These are phyloP conservation scores for Polietes domitor DNA, from an alignment of 2,888 invertebrate species.

Conservation along the genomic window DNA sequence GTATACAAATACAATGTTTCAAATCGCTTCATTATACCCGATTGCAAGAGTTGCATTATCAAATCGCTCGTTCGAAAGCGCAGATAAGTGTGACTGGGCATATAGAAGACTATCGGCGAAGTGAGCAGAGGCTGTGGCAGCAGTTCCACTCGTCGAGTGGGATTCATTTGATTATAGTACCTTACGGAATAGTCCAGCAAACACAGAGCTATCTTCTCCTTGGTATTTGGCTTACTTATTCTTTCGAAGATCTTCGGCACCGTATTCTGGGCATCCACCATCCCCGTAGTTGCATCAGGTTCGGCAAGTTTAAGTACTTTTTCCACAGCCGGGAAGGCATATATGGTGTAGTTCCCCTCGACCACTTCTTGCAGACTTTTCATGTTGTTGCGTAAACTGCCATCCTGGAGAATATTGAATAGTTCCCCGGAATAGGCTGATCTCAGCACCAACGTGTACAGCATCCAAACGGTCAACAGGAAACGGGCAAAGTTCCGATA, in stretches of 20 bases:
- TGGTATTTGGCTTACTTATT: slow-evolving; percentile 21
- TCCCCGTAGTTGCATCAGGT: slow-evolving; percentile 21
- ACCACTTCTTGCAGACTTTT: slow-evolving; percentile 71
- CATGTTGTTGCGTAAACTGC: slow-evolving; percentile 67
- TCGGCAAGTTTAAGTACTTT: slow-evolving; percentile 54
- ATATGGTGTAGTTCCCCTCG: slow-evolving; percentile 69
- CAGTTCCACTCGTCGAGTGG: slow-evolving; percentile 62
- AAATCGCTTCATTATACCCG: slow-evolving; percentile 72
- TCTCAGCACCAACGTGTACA: slow-evolving; percentile 74
- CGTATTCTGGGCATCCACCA: slow-evolving; percentile 42
- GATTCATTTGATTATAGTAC: slow-evolving; percentile 68
- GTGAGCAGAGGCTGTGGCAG: slow-evolving; percentile 71
- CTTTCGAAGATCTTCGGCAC: not conserved
- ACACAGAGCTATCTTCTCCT: slow-evolving; percentile 62
- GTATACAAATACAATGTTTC: slow-evolving; percentile 71
- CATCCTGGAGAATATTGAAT: slow-evolving; percentile 76
- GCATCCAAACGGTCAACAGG: slow-evolving; percentile 75
- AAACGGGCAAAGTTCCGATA: slow-evolving; percentile 76
- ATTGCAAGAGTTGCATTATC: slow-evolving; percentile 72
- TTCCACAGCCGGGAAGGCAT: slow-evolving; percentile 68
- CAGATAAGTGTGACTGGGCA: slow-evolving; percentile 75
- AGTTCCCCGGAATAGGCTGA: slow-evolving; percentile 76
- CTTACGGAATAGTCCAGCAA: slow-evolving; percentile 64
- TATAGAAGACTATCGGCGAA: slow-evolving; percentile 74
- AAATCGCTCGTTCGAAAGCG: slow-evolving; percentile 69